Conservation (phyloP, 2,797 vertebrate genomes). For the Micrastur ruficollis region DNA sequence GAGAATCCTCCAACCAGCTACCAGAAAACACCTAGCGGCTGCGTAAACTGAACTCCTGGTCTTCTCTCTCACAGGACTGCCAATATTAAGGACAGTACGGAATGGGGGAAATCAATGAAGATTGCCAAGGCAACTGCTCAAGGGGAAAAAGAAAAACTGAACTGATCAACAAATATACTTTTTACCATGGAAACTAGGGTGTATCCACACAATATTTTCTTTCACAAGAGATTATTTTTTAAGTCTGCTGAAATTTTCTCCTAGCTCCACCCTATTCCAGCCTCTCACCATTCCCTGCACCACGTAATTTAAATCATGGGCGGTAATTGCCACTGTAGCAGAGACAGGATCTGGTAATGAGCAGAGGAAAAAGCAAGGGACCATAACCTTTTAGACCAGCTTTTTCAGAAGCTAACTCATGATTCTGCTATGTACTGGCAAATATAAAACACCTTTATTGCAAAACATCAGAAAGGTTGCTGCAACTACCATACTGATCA, state of each 20-base stretch:
- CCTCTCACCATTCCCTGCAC: background rate
- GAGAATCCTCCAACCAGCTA: background rate
- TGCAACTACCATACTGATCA: background rate
- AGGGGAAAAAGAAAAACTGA: background rate
- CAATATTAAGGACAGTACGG: background rate
- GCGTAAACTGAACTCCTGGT: background rate
- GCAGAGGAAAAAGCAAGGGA: background rate
- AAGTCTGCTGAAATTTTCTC: background rate
- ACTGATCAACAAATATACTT: background rate
- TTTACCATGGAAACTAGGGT: background rate
- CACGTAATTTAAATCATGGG: background rate
- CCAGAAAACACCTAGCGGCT: background rate
- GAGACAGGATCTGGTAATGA: background rate
- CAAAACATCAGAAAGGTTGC: background rate
- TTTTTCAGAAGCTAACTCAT: background rate
- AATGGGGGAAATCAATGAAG: background rate
- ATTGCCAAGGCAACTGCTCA: background rate
- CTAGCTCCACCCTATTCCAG: background rate
- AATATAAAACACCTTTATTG: background rate
- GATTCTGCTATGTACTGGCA: background rate
- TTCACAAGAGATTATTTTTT: background rate
- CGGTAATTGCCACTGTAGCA: background rate
- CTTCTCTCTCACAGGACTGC: background rate
- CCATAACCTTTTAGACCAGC: background rate
- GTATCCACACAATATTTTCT: background rate